These are phyloP conservation scores for Coleophora flavipennella DNA, from an alignment of 2,888 invertebrate genomes.

Conservation along the genomic window DNA sequence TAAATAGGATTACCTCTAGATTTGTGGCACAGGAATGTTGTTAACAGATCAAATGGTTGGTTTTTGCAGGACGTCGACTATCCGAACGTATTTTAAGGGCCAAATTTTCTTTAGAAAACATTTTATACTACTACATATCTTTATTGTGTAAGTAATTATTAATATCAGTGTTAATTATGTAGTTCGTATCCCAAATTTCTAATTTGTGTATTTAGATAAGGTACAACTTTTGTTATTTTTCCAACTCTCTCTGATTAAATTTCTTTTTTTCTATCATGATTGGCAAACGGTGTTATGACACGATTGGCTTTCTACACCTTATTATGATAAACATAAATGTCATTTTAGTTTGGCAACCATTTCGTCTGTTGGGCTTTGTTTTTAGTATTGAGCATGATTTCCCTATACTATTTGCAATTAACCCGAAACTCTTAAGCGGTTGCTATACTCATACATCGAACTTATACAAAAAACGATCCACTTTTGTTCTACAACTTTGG, in stretches of 20 bases:
- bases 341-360: conserved; percentile 41
- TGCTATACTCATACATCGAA: no score
- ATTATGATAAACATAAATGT: no score
- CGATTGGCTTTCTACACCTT: no score
- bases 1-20: no score
- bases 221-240: no score
- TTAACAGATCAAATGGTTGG: conserved; percentile 66
- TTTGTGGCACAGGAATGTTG: conserved; percentile 5
- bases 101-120: conserved; percentile 20
- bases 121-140: background rate
- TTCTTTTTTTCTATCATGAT: background rate
- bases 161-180: conserved; percentile 13
- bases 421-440: no score
- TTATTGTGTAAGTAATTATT: conserved; percentile 46
- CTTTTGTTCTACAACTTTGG: no score
- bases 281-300: background rate
- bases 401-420: background rate
- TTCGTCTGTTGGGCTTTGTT: conserved; percentile 54
- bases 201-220: conserved; percentile 16
- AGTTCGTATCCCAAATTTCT: conserved; percentile 24
- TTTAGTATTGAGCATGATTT: conserved; percentile 38
- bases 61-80: conserved; percentile 59
- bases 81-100: conserved; percentile 65
- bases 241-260: no score
- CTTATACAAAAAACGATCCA: no score